Percentiles rank a stretch among this genome's conserved stretches.
phyloP scores from a whole-genome alignment of 1,140 invertebrate genomes.

The Lasaia peninsularis region DNA sequence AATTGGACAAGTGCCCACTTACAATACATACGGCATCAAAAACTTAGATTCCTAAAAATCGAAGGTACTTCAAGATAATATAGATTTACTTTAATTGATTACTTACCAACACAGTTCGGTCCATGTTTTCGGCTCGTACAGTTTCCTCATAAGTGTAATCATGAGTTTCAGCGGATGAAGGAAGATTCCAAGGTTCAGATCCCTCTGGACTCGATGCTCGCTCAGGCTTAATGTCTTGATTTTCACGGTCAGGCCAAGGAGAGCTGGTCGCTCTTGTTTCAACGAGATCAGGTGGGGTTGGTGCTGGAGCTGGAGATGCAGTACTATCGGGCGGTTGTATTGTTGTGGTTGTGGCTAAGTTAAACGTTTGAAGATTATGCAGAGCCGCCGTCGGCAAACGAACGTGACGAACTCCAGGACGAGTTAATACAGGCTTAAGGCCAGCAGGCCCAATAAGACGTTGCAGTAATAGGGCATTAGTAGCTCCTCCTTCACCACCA shows the following conservation, averaged over 20 bases:
- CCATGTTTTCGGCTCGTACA: conserved; percentile 56
- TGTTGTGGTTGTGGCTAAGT: conserved; percentile 47
- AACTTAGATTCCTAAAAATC: too few species aligned
- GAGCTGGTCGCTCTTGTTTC: conserved; percentile 50
- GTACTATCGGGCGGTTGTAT: conserved; percentile 51
- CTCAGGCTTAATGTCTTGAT: conserved; percentile 52
- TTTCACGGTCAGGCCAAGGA: conserved; percentile 50
- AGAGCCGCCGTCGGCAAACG: conserved; percentile 67
- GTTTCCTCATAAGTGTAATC: conserved; percentile 68
- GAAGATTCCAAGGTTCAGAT: conserved; percentile 54
- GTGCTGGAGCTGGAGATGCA: conserved; percentile 36
- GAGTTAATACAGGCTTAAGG: conserved; percentile 64
- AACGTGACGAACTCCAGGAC: conserved; percentile 69
- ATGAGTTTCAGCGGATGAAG: conserved; percentile 39
- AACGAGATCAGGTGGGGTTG: conserved; percentile 49
- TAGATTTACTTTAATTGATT: too few species aligned
- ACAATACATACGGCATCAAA: too few species aligned
- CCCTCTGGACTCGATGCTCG: conserved; percentile 51
- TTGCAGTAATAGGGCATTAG: conserved; percentile 75
- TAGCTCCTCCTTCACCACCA: conserved; percentile 66
- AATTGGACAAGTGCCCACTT: too few species aligned
- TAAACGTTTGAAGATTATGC: conserved; percentile 71
- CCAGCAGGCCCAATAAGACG: conserved; percentile 68
- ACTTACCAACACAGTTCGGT: conserved; percentile 68
- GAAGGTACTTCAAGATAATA: too few species aligned